A percentile compares a stretch with the other conserved stretches of the same genome.
Conservation (phyloP, 2,888 invertebrate genomes). For the Agriopis marginaria region DNA sequence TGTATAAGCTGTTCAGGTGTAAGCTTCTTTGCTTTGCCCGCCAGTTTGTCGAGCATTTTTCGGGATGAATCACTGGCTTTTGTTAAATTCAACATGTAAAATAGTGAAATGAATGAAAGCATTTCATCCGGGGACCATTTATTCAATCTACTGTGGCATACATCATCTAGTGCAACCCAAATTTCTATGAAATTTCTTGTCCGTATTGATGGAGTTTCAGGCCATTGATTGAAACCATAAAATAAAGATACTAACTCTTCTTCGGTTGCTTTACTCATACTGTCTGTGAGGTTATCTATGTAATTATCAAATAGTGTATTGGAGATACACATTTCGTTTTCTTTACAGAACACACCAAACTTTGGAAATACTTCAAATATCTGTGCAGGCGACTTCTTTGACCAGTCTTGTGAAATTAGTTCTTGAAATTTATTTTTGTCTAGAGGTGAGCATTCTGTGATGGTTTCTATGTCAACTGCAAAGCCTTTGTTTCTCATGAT, state of each 20-base stretch:
- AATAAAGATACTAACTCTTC: slow-evolving; percentile 85
- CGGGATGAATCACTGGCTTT: slow-evolving; percentile 85
- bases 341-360: slow-evolving; percentile 66
- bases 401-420: slow-evolving; percentile 62
- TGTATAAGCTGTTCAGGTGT: slow-evolving; percentile 88
- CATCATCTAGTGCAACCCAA: slow-evolving; percentile 89
- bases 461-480: slow-evolving; percentile 53
- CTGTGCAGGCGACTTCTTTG: slow-evolving; percentile 56
- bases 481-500: slow-evolving; percentile 74
- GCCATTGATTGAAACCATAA: slow-evolving; percentile 80
- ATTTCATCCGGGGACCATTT: slow-evolving; percentile 84
- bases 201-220: slow-evolving; percentile 78
- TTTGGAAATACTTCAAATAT: slow-evolving; percentile 65
- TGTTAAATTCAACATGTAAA: slow-evolving; percentile 87
- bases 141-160: slow-evolving; percentile 80
- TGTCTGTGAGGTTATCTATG: slow-evolving; percentile 79
- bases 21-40: slow-evolving; percentile 86
- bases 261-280: slow-evolving; percentile 84
- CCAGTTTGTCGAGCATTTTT: slow-evolving; percentile 83
- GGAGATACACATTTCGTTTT: slow-evolving; percentile 69
- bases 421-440: slow-evolving; percentile 58
- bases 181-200: slow-evolving; percentile 88
- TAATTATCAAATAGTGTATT: slow-evolving; percentile 72
- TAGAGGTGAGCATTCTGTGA: slow-evolving; percentile 37
- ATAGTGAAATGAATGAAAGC: slow-evolving; percentile 87